These are phyloP conservation scores for Mormyrus lacerda DNA, from an alignment of 2,113 vertebrate genomes.

Conservation along the genomic window DNA sequence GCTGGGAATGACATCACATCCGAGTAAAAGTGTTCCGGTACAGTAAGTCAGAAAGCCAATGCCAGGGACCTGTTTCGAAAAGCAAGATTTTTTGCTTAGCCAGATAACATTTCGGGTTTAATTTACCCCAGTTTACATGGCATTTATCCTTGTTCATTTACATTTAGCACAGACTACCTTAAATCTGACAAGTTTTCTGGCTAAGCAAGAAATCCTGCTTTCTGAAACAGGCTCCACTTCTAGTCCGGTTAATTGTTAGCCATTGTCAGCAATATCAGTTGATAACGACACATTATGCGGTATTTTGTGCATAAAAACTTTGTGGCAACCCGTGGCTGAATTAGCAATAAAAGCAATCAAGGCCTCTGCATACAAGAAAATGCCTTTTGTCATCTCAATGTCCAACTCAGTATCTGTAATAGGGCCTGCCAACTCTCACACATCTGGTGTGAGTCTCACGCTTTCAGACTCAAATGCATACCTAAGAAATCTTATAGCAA, in stretches of 20 bases:
- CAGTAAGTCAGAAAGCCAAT: not conserved
- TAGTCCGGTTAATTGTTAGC: not conserved
- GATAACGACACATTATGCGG: no score
- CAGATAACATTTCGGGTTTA: not conserved
- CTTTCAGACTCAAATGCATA: no score
- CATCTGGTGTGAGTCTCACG: no score
- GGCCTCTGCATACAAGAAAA: not conserved
- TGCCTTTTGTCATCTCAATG: not conserved
- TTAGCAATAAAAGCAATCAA: not conserved
- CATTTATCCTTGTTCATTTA: not conserved
- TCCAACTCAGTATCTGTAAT: not conserved
- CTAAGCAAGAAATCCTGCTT: not conserved
- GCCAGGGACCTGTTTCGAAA: no score
- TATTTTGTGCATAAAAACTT: not conserved
- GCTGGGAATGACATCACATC: not conserved
- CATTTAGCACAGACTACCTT: not conserved
- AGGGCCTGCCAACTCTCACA: no score
- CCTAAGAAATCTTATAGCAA: no score
- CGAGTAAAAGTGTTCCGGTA: not conserved
- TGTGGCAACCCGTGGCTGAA: not conserved
- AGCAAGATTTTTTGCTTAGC: not conserved
- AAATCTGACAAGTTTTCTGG: not conserved
- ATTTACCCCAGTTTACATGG: not conserved
- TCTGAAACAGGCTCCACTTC: not conserved
- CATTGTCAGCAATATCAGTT: not conserved